phyloP scores from a whole-genome alignment of 2,113 vertebrate genomes.

The Centropus bengalensis region DNA sequence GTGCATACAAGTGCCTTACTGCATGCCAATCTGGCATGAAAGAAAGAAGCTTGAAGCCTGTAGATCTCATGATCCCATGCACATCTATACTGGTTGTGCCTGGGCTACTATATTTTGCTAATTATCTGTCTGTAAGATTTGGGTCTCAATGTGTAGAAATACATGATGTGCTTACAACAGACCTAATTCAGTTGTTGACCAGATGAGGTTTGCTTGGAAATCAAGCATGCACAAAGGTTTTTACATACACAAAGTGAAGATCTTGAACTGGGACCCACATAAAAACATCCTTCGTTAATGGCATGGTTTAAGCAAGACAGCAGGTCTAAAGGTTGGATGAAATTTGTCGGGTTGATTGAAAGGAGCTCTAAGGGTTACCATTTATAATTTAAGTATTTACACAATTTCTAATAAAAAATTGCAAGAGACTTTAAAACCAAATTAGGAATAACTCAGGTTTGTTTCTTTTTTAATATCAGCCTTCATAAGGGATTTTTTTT shows the following conservation, averaged over 20 bases:
- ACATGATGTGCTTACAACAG: fast-evolving
- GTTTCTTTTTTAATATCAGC: background rate
- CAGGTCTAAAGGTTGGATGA: background rate
- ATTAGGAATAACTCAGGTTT: background rate
- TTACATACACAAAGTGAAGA: background rate
- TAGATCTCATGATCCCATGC: background rate
- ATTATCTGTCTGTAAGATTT: background rate
- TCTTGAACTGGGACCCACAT: background rate
- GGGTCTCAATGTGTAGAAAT: background rate
- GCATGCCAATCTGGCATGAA: fast-evolving
- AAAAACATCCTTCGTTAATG: background rate
- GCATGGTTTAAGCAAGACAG: background rate
- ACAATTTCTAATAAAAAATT: background rate
- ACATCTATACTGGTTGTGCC: fast-evolving
- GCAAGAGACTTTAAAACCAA: background rate
- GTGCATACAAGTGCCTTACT: background rate
- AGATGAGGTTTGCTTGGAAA: background rate
- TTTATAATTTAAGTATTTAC: background rate
- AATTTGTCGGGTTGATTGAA: background rate
- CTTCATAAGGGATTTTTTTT: background rate
- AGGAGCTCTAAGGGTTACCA: background rate
- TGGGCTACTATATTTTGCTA: background rate
- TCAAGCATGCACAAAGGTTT: background rate
- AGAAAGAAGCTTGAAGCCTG: background rate
- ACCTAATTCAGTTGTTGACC: too few relatives aligned